These are phyloP conservation scores for Campylorhamphus procurvoides DNA, from an alignment of 2,113 vertebrate species.

Conservation along the genomic window DNA sequence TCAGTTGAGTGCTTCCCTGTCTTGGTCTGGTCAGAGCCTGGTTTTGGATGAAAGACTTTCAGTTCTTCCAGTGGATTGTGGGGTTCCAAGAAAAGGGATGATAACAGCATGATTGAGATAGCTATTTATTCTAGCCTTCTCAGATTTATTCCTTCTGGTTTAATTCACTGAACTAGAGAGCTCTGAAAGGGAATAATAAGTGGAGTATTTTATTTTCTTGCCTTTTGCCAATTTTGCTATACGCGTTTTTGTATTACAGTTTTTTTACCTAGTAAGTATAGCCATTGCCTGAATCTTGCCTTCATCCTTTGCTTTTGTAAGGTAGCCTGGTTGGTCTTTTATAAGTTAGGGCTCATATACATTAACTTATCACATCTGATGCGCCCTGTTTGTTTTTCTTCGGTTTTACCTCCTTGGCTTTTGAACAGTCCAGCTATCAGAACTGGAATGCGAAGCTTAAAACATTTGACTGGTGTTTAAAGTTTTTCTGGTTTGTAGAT, in stretches of 20 bases:
- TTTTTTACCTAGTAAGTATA: neutral
- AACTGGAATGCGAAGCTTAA: neutral
- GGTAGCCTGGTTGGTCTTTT: neutral
- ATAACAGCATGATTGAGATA: neutral
- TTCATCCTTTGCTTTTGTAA: neutral
- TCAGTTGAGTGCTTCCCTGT: neutral
- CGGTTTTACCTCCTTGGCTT: neutral
- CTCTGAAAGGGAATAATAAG: neutral
- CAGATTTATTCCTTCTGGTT: neutral
- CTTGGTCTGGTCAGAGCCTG: neutral
- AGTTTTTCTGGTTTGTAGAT: neutral
- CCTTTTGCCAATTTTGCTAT: neutral
- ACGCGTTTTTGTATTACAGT: neutral
- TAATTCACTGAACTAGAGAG: neutral
- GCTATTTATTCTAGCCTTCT: neutral
- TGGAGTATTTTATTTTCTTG: neutral
- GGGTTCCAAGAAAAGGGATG: neutral
- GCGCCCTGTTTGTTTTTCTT: neutral
- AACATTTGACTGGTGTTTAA: neutral
- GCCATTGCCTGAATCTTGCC: neutral
- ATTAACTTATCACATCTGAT: neutral
- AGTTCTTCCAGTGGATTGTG: neutral
- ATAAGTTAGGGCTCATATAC: neutral
- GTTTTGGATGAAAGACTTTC: neutral
- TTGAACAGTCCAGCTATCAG: neutral